Conservation (phyloP, 2,888 invertebrate genomes). For the Lasioglossum malachurum region DNA sequence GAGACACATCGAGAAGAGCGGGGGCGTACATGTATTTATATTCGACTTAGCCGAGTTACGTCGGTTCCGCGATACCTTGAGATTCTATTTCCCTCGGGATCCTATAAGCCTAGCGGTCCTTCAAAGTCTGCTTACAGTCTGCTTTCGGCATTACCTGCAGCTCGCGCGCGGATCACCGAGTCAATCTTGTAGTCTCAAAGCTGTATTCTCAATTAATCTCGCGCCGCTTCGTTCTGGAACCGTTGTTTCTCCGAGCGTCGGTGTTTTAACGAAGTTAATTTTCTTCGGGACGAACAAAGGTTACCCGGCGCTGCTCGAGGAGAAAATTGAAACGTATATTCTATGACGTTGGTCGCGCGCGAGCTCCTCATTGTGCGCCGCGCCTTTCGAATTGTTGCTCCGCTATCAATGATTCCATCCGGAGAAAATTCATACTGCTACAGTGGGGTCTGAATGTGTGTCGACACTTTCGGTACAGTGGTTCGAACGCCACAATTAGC, state of each 20-base stretch:
- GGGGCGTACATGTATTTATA: slow-evolving; percentile 23
- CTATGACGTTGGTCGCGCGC: background rate
- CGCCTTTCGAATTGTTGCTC: slow-evolving; percentile 15
- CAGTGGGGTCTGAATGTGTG: too few relatives aligned
- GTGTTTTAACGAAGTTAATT: slow-evolving; percentile 52
- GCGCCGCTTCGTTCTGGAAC: background rate
- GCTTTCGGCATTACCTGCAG: slow-evolving; percentile 34
- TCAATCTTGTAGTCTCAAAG: slow-evolving; percentile 43
- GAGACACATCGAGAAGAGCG: background rate
- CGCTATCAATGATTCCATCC: slow-evolving; percentile 17
- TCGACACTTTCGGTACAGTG: too few relatives aligned
- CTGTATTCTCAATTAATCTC: slow-evolving; percentile 56
- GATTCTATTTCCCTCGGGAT: slow-evolving; percentile 53
- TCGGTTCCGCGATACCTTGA: slow-evolving; percentile 27
- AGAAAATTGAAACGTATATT: slow-evolving; percentile 46
- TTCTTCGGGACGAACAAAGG: slow-evolving; percentile 30
- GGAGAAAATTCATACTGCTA: background rate
- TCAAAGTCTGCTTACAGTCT: slow-evolving; percentile 58
- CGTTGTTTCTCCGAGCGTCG: slow-evolving; percentile 38
- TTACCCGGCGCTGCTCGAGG: background rate
- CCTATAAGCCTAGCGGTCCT: slow-evolving; percentile 59
- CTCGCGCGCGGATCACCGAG: slow-evolving; percentile 44
- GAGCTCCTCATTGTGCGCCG: background rate
- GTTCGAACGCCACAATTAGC: too few relatives aligned
- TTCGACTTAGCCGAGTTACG: slow-evolving; percentile 30